Evolutionary conservation across 2,113 vertebrate species (phyloP), one percentile per base, ranked within the genome.

Genomic region (Poecilia latipinna): DNA sequence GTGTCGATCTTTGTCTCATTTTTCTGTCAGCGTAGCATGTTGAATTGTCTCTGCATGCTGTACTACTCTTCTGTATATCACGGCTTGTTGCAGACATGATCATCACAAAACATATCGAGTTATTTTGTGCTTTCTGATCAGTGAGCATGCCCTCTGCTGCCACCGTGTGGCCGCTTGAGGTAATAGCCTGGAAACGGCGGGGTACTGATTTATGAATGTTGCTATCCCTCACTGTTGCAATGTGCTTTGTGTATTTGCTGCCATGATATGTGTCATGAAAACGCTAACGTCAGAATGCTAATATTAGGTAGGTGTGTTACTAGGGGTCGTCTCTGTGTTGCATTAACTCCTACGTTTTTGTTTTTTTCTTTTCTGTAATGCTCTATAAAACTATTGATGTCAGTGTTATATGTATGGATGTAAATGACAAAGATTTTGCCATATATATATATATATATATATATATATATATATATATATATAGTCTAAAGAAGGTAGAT

Each of bases 361-460:
- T 42, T 42, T 12, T 5, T 5, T 42, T 15, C 74, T 78, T 73
- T 80, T 77, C 32, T 62, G 61, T 79, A 68, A 66, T 82, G 72
- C 77, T 72, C 22, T 22, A 8, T 57, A 44, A 85, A 82, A 61
- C 61, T 61, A 87, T 85, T 73, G 83, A 90, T 87, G 74, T 85
- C 78, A 64, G 82, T 86, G 80, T 86, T 74, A 79, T 69, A 79
- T 85, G 85, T 88, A 66, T 87, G 86, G 90, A 88, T 90, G 86
- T 90, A 89, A 83, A 57, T 57, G 51, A 57, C 51, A 68, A 81
- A 70, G 32, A 51, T 12, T 82, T 71, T 76, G 31, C 72, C 15
- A 42, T 42, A 42, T 42, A 15, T 2, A 42, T 35, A 35, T 35
- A 35, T 42, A 39, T 74, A 79, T 78, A 60, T 42, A 42, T 42